These are phyloP conservation scores for Melanophora roralis DNA, from an alignment of 2,888 invertebrate genomes.

Conservation along the genomic window DNA sequence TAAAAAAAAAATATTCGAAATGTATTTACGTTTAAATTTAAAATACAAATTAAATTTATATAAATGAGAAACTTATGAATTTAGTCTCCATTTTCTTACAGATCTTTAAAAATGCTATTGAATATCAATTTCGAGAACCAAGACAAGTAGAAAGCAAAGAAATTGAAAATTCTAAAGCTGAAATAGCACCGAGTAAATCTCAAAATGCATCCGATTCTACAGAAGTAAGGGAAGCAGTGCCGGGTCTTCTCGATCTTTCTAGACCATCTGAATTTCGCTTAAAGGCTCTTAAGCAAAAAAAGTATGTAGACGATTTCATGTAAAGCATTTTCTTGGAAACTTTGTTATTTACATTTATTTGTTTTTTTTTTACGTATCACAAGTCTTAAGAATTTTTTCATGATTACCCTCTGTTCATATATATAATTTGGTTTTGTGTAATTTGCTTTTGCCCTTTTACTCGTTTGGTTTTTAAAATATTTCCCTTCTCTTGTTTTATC, in stretches of 20 bases:
- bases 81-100: conserved; percentile 60
- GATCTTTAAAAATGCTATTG: conserved; percentile 75
- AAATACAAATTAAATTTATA: too few species aligned
- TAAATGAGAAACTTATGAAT: too few species aligned
- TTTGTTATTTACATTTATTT: background rate
- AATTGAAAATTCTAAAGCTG: conserved; percentile 67
- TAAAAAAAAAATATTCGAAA: too few species aligned
- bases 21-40: too few species aligned
- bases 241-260: conserved; percentile 75
- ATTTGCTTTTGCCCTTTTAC: conserved; percentile 21
- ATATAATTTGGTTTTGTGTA: conserved; percentile 11
- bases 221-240: conserved; percentile 69
- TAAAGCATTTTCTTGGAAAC: background rate
- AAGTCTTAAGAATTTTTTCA: too few species aligned
- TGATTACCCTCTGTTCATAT: background rate
- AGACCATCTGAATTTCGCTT: conserved; percentile 77
- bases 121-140: conserved; percentile 77
- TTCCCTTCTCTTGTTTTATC: conserved; percentile 28
- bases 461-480: conserved; percentile 7
- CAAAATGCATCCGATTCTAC: conserved; percentile 64
- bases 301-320: conserved; percentile 68
- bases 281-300: conserved; percentile 76
- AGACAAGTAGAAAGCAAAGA: conserved; percentile 69
- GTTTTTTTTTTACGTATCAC: background rate
- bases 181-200: conserved; percentile 55